These are phyloP conservation scores for Drepana arcuata DNA, from an alignment of 1,140 invertebrate genomes.

Conservation along the genomic window DNA sequence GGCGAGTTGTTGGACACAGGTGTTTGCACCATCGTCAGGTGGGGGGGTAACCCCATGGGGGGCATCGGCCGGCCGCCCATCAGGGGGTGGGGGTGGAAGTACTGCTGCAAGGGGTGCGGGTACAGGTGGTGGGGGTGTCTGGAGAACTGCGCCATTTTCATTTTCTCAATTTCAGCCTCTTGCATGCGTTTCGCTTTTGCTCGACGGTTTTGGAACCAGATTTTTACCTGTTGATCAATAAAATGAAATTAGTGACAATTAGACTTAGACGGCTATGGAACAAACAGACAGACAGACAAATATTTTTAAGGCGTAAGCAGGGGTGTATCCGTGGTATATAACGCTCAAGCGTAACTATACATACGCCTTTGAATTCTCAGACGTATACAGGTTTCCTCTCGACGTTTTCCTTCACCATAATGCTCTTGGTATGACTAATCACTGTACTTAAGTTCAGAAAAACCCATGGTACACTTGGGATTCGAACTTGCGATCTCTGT, in stretches of 20 bases:
- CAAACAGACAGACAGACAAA: no score
- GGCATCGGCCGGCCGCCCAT: conserved; percentile 50
- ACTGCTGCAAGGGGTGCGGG: conserved; percentile 60
- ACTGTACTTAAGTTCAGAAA: no score
- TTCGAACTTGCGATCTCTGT: no score
- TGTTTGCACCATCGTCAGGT: conserved; percentile 54
- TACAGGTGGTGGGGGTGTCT: conserved; percentile 66
- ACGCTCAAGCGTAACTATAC: no score
- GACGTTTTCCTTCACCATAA: no score
- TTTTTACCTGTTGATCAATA: conserved; percentile 85
- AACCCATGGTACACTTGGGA: no score
- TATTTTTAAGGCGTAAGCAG: no score
- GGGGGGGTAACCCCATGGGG: conserved; percentile 53
- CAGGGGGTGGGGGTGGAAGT: conserved; percentile 59
- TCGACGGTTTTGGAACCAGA: conserved; percentile 97
- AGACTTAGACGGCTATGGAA: no score
- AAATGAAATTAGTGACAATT: conserved; percentile 8
- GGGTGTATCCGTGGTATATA: no score
- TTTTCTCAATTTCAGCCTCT: conserved; percentile 93
- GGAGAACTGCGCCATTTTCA: conserved; percentile 81
- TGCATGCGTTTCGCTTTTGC: conserved; percentile 96
- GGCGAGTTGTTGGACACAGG: conserved; percentile 44
- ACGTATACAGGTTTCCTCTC: no score
- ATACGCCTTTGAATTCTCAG: no score
- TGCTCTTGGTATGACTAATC: no score